Conservation (phyloP, 1,140 invertebrate genomes). For the Anoplophora glabripennis region DNA sequence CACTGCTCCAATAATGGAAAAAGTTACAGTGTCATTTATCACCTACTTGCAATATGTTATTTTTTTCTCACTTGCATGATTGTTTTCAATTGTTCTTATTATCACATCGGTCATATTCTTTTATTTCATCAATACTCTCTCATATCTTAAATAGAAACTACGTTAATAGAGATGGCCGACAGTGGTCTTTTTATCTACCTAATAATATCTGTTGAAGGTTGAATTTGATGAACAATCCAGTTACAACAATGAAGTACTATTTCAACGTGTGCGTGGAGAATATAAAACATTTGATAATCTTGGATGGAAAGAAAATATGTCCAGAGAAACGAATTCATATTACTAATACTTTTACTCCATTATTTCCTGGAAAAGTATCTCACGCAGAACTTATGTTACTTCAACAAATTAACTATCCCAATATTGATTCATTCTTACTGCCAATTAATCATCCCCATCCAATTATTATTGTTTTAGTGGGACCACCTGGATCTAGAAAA, state of each 20-base stretch:
- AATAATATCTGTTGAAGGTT: slow-evolving; percentile 12
- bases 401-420: slow-evolving; percentile 21
- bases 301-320: slow-evolving; percentile 2
- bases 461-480: slow-evolving; percentile 35
- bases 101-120: too few relatives aligned
- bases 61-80: too few relatives aligned
- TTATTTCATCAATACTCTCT: too few relatives aligned
- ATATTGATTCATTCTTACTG: slow-evolving; percentile 20
- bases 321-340: not conserved
- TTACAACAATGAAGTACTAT: slow-evolving; percentile 14
- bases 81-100: too few relatives aligned
- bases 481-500: slow-evolving; percentile 27
- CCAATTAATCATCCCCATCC: slow-evolving; percentile 27
- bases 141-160: too few relatives aligned
- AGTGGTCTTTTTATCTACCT: too few relatives aligned
- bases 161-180: too few relatives aligned
- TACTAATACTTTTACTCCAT: slow-evolving; percentile 4
- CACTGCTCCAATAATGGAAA: too few relatives aligned
- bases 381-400: slow-evolving; percentile 10
- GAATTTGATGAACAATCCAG: slow-evolving; percentile 34
- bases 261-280: slow-evolving; percentile 1
- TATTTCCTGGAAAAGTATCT: not conserved
- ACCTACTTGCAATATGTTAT: too few relatives aligned
- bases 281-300: not conserved
- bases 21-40: too few relatives aligned